Evolutionary conservation across 2,113 vertebrate species (phyloP), one percentile per base, ranked within the genome.

Genomic region (Hippotragus niger): DNA sequence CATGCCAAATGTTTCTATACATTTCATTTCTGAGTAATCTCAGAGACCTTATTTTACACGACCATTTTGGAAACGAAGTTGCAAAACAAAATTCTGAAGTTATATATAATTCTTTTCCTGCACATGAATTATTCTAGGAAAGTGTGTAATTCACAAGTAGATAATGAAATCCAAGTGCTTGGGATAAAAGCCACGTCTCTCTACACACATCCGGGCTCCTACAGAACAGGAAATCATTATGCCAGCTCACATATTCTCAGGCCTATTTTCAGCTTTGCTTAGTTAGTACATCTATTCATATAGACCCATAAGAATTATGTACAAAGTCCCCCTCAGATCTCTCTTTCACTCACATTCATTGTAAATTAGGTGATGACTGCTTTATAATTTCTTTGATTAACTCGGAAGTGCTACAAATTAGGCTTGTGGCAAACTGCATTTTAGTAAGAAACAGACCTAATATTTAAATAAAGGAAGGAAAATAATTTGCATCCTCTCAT

Each of bases 341-440:
- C 47, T 58, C 21, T 17, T 57, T 93, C 50, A 7, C 53, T 80
- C 19, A 64, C 1, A 40, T 83, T 86, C 40, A 15, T 40, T 29
- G 23, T n/a, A 31, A 13, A 53, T 80, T 57, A 67, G 55, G 29
- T 8, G n/a, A 50, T 47, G 9, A 2, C 23, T 80, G 9, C 45
- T 94, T 90, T 92, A 93, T 55, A 29, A 88, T 94, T 90, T 90
- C 55, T 45, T 84, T 88, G 23, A 90, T 71, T 93, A 74, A 60
- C 36, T 88, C 58, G 31, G 29, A 98, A 92, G 4, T 27, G 52
- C 78, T 14, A 67, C 53, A 80, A 92, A 80, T 95, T 52, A 83
- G 29, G 62, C 80, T 62, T 95, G 40, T 17, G 27, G 50, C 17
- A 71, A 94, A 71, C 45, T 88, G 50, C 29, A 31, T 62, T 45